Conservation (phyloP, 2,797 vertebrate species). For the Periophthalmus magnuspinnatus region DNA sequence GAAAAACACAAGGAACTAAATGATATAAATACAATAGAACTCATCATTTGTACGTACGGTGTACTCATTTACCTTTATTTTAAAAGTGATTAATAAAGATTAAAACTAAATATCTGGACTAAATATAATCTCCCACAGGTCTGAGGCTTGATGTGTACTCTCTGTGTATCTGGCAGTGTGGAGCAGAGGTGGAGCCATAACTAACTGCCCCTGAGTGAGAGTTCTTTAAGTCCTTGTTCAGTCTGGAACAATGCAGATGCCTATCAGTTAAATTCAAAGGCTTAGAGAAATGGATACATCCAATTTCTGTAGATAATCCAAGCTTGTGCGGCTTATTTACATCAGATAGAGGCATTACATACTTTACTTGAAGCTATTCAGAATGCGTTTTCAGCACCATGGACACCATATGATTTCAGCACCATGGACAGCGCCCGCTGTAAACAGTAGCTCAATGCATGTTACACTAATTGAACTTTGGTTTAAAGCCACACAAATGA, state of each 20-base stretch:
- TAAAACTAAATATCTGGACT: too few relatives aligned
- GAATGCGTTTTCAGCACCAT: neutral
- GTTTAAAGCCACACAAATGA: neutral
- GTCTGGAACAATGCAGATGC: conserved; percentile 37
- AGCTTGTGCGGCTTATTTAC: neutral
- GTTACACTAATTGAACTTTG: neutral
- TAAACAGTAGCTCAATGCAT: neutral
- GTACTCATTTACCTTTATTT: too few relatives aligned
- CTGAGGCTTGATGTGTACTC: neutral
- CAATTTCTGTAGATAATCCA: conserved; percentile 11
- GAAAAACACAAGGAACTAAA: conserved; percentile 16
- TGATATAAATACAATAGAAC: neutral
- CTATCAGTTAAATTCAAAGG: conserved; percentile 56
- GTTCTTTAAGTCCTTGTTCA: conserved; percentile 33
- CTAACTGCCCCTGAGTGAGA: neutral
- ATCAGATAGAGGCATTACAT: conserved; percentile 3
- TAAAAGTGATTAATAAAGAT: too few relatives aligned
- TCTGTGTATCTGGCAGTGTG: neutral
- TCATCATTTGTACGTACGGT: neutral
- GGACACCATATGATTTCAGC: conserved; percentile 2
- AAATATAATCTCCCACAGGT: neutral
- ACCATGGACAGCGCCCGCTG: conserved; percentile 24
- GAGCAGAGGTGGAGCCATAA: neutral
- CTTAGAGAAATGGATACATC: conserved; percentile 37
- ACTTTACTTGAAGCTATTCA: neutral